These are phyloP conservation scores for Sisyra terminalis DNA, from an alignment of 2,888 invertebrate species.

Conservation along the genomic window DNA sequence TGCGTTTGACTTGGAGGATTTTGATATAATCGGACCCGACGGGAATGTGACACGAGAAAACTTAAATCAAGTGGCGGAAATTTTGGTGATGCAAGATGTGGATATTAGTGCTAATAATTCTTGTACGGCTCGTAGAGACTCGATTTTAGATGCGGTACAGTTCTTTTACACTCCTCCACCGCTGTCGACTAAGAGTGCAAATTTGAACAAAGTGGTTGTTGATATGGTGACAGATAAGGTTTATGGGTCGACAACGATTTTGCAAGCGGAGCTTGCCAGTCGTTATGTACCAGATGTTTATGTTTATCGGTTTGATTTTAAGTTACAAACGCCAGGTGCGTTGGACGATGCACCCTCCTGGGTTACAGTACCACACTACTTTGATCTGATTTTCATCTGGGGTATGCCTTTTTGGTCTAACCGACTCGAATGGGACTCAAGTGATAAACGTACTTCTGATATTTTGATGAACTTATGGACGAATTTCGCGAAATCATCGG, in stretches of 20 bases:
- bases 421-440: slow-evolving; percentile 51
- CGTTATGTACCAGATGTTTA: slow-evolving; percentile 39
- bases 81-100: slow-evolving; percentile 39
- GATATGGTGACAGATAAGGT: slow-evolving; percentile 61
- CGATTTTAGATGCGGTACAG: slow-evolving; percentile 52
- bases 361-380: slow-evolving; percentile 68
- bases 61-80: slow-evolving; percentile 37
- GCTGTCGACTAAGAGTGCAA: slow-evolving; percentile 40
- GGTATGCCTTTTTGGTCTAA: slow-evolving; percentile 59
- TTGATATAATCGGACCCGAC: slow-evolving; percentile 36
- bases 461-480: slow-evolving; percentile 68
- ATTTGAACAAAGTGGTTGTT: slow-evolving; percentile 45
- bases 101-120: slow-evolving; percentile 36
- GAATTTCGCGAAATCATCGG: slow-evolving; percentile 58
- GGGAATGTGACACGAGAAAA: slow-evolving; percentile 39
- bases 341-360: slow-evolving; percentile 54
- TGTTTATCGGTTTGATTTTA: slow-evolving; percentile 59
- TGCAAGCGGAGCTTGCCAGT: slow-evolving; percentile 47
- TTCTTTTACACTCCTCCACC: slow-evolving; percentile 61
- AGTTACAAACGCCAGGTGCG: slow-evolving; percentile 46
- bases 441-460: slow-evolving; percentile 64
- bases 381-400: slow-evolving; percentile 66
- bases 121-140: slow-evolving; percentile 43
- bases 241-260: slow-evolving; percentile 53
- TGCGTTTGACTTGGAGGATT: slow-evolving; percentile 36